Percentiles rank a stretch among this genome's conserved stretches.
These are phyloP conservation scores for Aviceda subcristata DNA, from an alignment of 2,113 vertebrate species.

Conservation along the genomic window DNA sequence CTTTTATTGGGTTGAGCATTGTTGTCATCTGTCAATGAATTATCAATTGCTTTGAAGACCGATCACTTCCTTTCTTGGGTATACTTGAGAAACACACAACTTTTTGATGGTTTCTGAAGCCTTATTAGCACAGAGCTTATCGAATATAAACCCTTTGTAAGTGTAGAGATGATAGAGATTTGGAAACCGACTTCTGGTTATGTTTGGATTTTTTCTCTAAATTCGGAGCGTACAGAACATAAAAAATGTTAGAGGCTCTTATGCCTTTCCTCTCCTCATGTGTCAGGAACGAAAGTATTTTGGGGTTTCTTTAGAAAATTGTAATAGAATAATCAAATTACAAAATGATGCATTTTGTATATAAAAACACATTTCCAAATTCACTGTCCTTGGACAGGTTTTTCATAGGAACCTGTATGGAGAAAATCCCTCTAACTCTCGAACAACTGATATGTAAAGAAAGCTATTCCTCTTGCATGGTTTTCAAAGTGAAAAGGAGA, in stretches of 20 bases:
- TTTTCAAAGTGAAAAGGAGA: neutral
- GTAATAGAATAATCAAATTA: neutral
- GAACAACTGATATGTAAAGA: neutral
- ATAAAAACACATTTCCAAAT: neutral
- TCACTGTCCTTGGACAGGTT: neutral
- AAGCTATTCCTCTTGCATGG: neutral
- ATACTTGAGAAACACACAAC: neutral
- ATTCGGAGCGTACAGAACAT: neutral
- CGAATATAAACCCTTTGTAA: neutral
- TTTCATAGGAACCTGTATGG: neutral
- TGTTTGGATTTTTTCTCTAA: neutral
- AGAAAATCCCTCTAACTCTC: neutral
- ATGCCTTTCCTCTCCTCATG: neutral
- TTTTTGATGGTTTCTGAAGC: neutral
- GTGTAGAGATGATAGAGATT: neutral
- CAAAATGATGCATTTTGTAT: neutral
- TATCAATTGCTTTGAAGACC: conserved; percentile 40
- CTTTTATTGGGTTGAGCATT: conserved; percentile 33
- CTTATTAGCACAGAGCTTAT: neutral
- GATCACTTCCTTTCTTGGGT: conserved; percentile 18
- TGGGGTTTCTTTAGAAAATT: neutral
- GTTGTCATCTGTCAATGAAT: conserved; percentile 35
- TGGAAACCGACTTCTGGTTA: neutral
- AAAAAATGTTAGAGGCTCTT: neutral
- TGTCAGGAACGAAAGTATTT: neutral